Evolutionary conservation across 2,888 invertebrate genomes (phyloP), one percentile per base, ranked within the genome.

Genomic region (Patella ulyssiponensis): DNA sequence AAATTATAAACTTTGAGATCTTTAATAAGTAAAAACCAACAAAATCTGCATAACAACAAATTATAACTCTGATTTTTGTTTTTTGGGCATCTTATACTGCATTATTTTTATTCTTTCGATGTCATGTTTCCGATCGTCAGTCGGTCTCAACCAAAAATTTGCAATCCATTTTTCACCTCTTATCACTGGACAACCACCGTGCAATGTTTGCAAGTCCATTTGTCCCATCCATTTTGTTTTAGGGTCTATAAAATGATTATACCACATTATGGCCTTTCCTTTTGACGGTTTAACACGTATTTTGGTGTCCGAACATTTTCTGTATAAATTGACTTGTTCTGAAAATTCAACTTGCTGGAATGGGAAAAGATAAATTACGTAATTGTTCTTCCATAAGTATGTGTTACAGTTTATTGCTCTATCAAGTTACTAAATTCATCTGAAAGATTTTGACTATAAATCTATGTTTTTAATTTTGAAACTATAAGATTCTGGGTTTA

Each of bases 221-320:
- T 82, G 79, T 1, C 88, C 88, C 78, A 88, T 78, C 88, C 88
- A 88, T n/a, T 84, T 85, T 2, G 81, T 83, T 9, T 81, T 76
- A 52, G 77, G 74, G 64, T 86, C 78, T 7, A 88, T 74, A 71
- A 80, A 78, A 78, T 89, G 89, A 75, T 88, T 89, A 77, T 88
- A 89, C 89, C 89, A 89, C 58, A 88, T 79, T 0, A 89, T 80
- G 17, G 88, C 88, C 75, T 89, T 89, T 9, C 88, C 83, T 17
- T 78, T 80, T 54, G 79, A 74, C 2, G 88, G 86, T 54, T 73
- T 33, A 15, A 88, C 86, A 23, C 73, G 77, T 20, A 88, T 75
- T 15, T 79, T 81, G 11, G 86, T 84, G 17, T 85, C 81, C 20
- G 80, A 76, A 81, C 88, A 88, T 33, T 84, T 82, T 71, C 80